Evolutionary conservation across 2,888 invertebrate species (phyloP).

Genomic region (Candidula unifasciata): DNA sequence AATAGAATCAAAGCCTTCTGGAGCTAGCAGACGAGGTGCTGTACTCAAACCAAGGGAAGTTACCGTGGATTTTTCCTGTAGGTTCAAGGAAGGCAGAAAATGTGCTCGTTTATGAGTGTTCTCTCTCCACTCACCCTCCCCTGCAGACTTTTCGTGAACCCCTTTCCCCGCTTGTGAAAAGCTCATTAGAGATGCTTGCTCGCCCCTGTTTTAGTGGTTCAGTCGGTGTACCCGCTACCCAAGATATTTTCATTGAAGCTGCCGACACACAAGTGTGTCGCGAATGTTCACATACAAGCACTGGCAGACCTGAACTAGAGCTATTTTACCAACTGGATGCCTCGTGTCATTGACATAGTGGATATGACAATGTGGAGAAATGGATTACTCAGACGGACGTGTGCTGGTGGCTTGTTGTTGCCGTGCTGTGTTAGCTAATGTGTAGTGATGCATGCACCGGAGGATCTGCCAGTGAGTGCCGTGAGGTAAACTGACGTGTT

Average conservation of each 20-base stretch:
- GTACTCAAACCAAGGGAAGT: no score
- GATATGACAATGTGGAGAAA: no score
- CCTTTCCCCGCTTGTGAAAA: background rate
- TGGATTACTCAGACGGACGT: no score
- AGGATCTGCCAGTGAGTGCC: no score
- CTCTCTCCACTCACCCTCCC: background rate
- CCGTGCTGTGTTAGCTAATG: no score
- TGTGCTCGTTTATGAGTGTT: background rate
- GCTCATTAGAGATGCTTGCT: background rate
- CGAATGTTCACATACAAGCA: background rate
- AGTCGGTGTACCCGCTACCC: background rate
- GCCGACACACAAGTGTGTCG: background rate
- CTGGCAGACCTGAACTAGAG: no score
- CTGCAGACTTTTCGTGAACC: background rate
- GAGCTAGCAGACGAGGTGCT: no score
- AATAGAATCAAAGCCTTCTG: no score
- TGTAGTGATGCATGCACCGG: no score
- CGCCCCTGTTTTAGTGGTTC: background rate
- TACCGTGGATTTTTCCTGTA: background rate
- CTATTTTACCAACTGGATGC: no score
- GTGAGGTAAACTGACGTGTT: background rate
- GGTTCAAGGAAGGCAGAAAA: background rate
- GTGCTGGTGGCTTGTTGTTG: no score
- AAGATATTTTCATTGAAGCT: background rate
- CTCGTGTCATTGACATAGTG: no score